A percentile compares a stretch with the other conserved stretches of the same genome.
Conservation (phyloP, 2,888 invertebrate species). For the Ariolimax columbianus region DNA sequence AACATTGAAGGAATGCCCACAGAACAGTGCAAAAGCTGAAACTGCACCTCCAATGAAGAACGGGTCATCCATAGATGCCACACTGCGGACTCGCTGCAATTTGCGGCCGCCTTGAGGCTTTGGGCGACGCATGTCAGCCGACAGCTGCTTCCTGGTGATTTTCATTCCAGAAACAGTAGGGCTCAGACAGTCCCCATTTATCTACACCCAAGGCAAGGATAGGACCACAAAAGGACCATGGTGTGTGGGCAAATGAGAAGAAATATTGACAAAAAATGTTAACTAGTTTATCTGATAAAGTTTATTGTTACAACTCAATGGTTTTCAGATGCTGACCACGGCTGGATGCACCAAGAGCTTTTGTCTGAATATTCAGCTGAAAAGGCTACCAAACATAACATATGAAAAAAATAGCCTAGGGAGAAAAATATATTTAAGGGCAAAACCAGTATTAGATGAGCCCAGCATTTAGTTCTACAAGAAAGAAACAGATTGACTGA, state of each 20-base stretch:
- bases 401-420: background rate
- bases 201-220: conserved; percentile 80
- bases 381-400: background rate
- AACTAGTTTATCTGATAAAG: background rate
- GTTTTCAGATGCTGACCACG: background rate
- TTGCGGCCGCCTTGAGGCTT: conserved; percentile 91
- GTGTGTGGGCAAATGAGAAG: background rate
- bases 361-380: background rate
- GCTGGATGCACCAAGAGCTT: background rate
- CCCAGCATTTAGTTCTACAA: background rate
- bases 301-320: background rate
- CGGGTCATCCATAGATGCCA: conserved; percentile 74
- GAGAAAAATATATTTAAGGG: background rate
- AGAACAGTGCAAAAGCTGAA: conserved; percentile 42
- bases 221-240: background rate
- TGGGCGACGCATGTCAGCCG: conserved; percentile 78
- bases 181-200: conserved; percentile 88
- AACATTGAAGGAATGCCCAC: conserved; percentile 19
- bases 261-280: background rate
- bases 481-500: background rate
- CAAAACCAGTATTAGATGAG: background rate
- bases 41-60: conserved; percentile 69
- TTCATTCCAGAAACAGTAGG: conserved; percentile 78
- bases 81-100: conserved; percentile 76
- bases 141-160: conserved; percentile 65